Percentiles rank a stretch among this genome's conserved stretches.
Evolutionary conservation across 2,113 vertebrate genomes (phyloP).

Genomic region (Osmerus eperlanus): DNA sequence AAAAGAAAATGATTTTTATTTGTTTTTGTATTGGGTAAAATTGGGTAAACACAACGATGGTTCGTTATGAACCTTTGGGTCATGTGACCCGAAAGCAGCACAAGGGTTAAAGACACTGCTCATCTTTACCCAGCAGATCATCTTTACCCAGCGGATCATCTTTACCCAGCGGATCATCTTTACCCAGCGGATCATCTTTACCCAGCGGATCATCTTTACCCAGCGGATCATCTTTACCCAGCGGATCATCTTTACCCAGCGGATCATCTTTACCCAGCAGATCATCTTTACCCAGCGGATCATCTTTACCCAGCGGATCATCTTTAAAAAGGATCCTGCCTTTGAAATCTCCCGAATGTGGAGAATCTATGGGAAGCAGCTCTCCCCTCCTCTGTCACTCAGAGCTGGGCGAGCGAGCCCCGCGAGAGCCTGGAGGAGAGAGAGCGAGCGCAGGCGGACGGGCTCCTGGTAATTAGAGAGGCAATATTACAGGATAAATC

Average conservation of each 20-base stretch:
- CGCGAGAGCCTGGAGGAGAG: conserved; percentile 2
- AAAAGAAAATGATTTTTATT: too few species aligned
- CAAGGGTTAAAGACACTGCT: too few species aligned
- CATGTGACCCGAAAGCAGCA: too few species aligned
- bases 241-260: background rate
- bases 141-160: too few species aligned
- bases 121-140: too few species aligned
- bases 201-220: background rate
- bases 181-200: too few species aligned
- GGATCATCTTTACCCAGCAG: too few species aligned
- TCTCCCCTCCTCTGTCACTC: background rate
- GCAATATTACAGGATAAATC: conserved; percentile 72
- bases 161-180: too few species aligned
- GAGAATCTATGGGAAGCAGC: background rate
- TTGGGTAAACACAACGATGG: too few species aligned
- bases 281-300: background rate
- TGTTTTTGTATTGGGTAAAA: too few species aligned
- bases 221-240: too few species aligned
- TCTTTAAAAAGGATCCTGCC: background rate
- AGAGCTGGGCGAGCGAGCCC: background rate
- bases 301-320: background rate
- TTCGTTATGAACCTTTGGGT: too few species aligned
- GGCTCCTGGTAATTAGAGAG: conserved; percentile 69
- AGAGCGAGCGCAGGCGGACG: conserved; percentile 17
- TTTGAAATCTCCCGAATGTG: background rate